Conservation (phyloP, 2,888 invertebrate species). For the Rotaria macrura region DNA sequence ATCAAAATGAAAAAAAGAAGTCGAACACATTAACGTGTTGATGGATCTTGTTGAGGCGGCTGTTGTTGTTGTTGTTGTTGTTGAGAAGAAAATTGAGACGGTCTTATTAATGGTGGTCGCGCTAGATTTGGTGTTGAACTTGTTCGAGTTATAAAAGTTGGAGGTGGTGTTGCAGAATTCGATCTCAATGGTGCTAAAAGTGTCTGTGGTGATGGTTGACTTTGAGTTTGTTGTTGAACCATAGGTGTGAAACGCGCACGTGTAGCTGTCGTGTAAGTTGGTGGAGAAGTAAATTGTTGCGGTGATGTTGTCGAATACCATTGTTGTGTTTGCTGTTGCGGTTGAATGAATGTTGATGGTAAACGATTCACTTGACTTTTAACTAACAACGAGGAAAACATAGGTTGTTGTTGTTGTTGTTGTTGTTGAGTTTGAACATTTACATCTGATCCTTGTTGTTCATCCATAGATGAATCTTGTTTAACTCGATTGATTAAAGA, state of each 20-base stretch:
- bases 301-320: neutral
- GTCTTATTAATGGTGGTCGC: neutral
- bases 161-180: neutral
- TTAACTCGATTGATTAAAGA: constrained; percentile 6
- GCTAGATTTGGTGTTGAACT: neutral
- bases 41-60: neutral
- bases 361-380: neutral
- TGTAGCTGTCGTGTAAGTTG: neutral
- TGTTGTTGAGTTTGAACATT: neutral
- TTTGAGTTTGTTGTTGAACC: neutral
- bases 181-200: neutral
- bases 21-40: neutral
- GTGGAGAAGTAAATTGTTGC: neutral
- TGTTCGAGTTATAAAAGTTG: neutral
- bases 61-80: constrained; percentile 1
- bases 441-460: neutral
- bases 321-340: neutral
- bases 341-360: neutral
- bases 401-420: neutral
- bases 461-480: neutral
- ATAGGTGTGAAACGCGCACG: neutral
- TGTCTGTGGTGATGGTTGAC: constrained; percentile 4
- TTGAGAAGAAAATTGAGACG: neutral
- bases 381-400: neutral
- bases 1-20: neutral